Evolutionary conservation across 2,113 vertebrate species (phyloP), one percentile per base, ranked within the genome.

Genomic region (Glaucomys volans): DNA sequence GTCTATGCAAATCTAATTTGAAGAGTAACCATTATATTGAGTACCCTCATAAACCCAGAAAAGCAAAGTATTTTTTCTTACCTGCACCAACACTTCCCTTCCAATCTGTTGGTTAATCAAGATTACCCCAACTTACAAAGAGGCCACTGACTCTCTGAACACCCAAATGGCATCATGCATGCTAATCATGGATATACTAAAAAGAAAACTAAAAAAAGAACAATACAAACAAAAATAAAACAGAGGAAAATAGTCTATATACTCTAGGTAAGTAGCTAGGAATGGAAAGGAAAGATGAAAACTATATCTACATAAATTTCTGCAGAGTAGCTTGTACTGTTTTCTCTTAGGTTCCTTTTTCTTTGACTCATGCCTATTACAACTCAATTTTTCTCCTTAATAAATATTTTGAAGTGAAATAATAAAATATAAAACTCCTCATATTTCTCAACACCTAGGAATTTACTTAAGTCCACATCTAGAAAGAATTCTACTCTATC

Each of bases 61-160:
- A 95, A 44, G 35, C 57, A 94, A 28, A 52, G 40, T 59, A 28
- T 82, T 90, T 72, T 79, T 87, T 83, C 37, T 64, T 93, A 91
- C 87, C 40, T 91, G 11, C 14, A 67, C 35, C 24, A 71, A 64
- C 90, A n/a, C 4, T 84, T 87, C 4, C 8, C 57, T 4, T 90
- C 5, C 26, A 54, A 64, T 93, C 66, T 66, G 8, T 54, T 91
- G 44, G 90, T 32, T 77, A 62, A 87, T 62, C 57, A 37, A 79
- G 47, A 89, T 75, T 67, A 74, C 17, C 3, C 87, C 32, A 93
- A 37, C 4, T 74, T 85, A 8, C 1, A 81, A 18, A 42, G 7
- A 40, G 6, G 24, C 7, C 24, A 42, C n/a, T 40, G 62, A 86
- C 17, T 30, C 28, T 77, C 6, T 71, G 30, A 83, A n/a, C 30